Conservation (phyloP, 1,140 invertebrate species). For the Pissodes strobi region DNA sequence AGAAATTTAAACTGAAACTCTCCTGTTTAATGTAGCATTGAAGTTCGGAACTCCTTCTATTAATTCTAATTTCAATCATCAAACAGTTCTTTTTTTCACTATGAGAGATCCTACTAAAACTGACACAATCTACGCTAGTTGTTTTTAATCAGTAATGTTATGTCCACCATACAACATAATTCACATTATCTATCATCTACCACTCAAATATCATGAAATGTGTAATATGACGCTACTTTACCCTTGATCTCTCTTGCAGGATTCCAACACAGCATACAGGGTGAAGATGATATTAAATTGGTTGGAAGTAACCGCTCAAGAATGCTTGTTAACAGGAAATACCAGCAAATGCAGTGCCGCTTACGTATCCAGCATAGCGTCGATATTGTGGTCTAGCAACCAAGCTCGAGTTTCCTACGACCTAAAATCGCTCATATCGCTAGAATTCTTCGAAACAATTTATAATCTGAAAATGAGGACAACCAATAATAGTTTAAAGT, state of each 20-base stretch:
- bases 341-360: constrained; percentile 56
- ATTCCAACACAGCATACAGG: constrained; percentile 57
- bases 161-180: too few relatives aligned
- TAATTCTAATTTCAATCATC: too few relatives aligned
- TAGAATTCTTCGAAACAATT: constrained; percentile 72
- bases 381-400: constrained; percentile 81
- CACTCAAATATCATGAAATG: too few relatives aligned
- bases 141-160: not conserved
- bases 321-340: constrained; percentile 48
- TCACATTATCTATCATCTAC: too few relatives aligned
- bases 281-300: constrained; percentile 66
- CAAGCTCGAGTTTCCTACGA: constrained; percentile 65
- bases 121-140: too few relatives aligned
- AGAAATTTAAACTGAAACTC: too few relatives aligned
- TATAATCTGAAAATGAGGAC: constrained; percentile 76
- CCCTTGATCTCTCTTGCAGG: constrained; percentile 44
- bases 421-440: constrained; percentile 67
- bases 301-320: constrained; percentile 62
- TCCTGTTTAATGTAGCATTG: too few relatives aligned
- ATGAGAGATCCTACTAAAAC: too few relatives aligned
- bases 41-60: too few relatives aligned
- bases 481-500: constrained; percentile 73
- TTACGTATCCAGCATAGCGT: constrained; percentile 73
- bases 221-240: too few relatives aligned
- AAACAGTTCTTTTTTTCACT: too few relatives aligned